Percentiles rank a stretch among this genome's conserved stretches.
These are phyloP conservation scores for Cryptotermes secundus DNA, from an alignment of 1,140 invertebrate genomes.

Conservation along the genomic window DNA sequence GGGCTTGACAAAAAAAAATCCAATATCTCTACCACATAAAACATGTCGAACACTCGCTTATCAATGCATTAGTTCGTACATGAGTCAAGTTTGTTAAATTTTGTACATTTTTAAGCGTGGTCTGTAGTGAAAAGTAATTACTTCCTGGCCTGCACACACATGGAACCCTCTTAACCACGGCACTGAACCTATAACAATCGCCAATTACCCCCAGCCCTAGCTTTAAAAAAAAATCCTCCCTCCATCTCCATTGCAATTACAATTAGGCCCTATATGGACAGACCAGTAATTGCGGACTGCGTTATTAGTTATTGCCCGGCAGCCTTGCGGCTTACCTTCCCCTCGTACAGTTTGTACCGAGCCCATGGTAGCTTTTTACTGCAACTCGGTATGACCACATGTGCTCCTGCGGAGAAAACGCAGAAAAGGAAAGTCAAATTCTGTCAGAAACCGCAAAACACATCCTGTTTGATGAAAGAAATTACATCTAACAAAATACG, in stretches of 20 bases:
- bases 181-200: background rate
- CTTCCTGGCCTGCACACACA: background rate
- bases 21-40: conserved; percentile 6
- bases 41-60: background rate
- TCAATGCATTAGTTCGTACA: background rate
- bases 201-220: conserved; percentile 9
- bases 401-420: background rate
- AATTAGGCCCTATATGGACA: conserved; percentile 4
- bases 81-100: background rate
- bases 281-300: background rate
- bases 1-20: conserved; percentile 3
- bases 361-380: background rate
- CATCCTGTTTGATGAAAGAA: background rate
- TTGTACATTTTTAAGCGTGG: conserved; percentile 3
- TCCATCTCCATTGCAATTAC: background rate
- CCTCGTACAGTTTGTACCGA: too few relatives aligned
- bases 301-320: background rate
- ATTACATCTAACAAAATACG: too few relatives aligned
- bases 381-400: background rate
- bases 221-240: conserved; percentile 2
- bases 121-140: conserved; percentile 18
- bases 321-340: background rate
- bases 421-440: background rate
- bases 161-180: background rate
- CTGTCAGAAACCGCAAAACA: background rate